Evolutionary conservation across 2,888 invertebrate species (phyloP).

Genomic region (Poecilus cupreus): DNA sequence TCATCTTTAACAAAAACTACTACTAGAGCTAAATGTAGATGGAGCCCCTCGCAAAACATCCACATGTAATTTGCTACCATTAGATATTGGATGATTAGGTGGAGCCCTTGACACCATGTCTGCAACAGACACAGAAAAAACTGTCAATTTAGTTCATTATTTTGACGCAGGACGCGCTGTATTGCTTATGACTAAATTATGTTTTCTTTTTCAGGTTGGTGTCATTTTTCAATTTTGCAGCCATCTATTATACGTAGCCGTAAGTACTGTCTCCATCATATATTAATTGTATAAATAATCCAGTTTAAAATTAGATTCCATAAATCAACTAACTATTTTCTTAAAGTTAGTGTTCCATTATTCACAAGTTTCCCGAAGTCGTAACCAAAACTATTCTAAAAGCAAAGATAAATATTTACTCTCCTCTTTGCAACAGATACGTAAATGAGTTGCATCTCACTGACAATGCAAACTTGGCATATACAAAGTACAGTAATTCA

Average conservation of each 20-base stretch:
- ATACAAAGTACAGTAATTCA: background rate
- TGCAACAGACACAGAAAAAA: no score
- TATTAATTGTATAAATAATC: no score
- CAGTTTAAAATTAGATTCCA: no score
- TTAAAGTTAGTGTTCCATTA: background rate
- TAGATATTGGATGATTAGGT: slow-evolving; percentile 80
- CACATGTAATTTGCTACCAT: slow-evolving; percentile 87
- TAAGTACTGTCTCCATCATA: no score
- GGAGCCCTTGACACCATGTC: slow-evolving; percentile 83
- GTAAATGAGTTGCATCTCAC: background rate
- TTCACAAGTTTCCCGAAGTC: background rate
- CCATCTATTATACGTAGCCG: no score
- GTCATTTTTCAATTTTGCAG: background rate
- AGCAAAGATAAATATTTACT: slow-evolving; percentile 29
- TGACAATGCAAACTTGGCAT: background rate
- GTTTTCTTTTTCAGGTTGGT: background rate
- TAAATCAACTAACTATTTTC: background rate
- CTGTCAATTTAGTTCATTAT: no score
- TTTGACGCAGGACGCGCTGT: no score
- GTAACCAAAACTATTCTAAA: background rate
- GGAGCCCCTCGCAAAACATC: slow-evolving; percentile 89
- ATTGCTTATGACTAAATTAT: no score
- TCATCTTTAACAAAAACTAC: slow-evolving; percentile 85
- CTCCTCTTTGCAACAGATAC: background rate
- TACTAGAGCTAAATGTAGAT: slow-evolving; percentile 84